phyloP scores from a whole-genome alignment of 2,113 vertebrate species.

The Aptenodytes forsteri region DNA sequence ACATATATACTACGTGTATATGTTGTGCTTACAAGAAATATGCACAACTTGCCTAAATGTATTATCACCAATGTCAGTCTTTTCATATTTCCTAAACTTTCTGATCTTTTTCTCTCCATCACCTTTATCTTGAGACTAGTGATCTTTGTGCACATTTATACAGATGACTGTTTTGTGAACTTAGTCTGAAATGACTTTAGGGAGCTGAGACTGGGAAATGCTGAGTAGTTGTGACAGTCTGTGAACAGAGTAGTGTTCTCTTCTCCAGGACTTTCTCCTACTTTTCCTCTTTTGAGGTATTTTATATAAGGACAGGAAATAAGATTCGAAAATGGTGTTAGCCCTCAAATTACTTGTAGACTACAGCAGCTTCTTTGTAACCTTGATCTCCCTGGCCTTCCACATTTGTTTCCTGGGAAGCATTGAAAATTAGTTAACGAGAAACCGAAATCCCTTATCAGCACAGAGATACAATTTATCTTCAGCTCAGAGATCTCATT shows the following conservation, averaged over 20 bases:
- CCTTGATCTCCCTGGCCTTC: background rate
- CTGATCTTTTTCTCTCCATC: background rate
- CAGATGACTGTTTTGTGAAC: background rate
- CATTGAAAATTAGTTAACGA: background rate
- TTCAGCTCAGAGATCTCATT: background rate
- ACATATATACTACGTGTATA: background rate
- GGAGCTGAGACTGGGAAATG: background rate
- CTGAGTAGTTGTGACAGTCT: background rate
- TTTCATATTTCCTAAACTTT: background rate
- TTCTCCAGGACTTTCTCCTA: background rate
- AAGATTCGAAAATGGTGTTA: background rate
- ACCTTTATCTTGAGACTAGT: background rate
- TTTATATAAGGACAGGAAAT: background rate
- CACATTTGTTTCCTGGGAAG: background rate
- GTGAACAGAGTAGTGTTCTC: background rate
- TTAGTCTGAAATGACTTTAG: background rate
- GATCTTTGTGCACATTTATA: background rate
- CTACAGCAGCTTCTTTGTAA: background rate
- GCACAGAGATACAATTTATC: background rate
- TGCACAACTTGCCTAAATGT: background rate
- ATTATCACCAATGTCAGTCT: background rate
- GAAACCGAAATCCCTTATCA: background rate
- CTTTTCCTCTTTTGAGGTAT: background rate
- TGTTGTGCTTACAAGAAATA: background rate
- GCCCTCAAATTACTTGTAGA: background rate